These are phyloP conservation scores for Thecophora atra DNA, from an alignment of 2,888 invertebrate genomes.

Conservation along the genomic window DNA sequence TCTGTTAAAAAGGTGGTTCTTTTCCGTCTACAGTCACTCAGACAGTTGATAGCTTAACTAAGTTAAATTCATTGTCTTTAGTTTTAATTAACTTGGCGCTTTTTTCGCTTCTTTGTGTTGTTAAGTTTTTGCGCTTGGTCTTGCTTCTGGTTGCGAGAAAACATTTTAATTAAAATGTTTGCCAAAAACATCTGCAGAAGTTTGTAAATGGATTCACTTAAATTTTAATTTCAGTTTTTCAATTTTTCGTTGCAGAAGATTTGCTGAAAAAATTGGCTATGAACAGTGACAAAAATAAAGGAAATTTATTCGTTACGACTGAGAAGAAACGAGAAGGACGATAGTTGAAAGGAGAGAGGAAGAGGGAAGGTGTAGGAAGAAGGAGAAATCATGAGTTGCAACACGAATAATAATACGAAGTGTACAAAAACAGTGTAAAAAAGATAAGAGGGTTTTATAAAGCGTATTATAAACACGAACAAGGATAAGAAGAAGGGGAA, in stretches of 20 bases:
- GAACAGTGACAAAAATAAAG: constrained; percentile 2
- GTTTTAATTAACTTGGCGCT: not conserved
- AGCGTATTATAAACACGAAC: not conserved
- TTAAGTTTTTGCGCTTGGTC: not conserved
- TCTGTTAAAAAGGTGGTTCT: too few species aligned
- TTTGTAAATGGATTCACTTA: not conserved
- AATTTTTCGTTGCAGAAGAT: not conserved
- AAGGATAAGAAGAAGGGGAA: not conserved
- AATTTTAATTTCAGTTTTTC: not conserved
- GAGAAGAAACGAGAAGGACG: not conserved
- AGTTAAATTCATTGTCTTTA: not conserved
- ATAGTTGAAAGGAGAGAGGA: too few species aligned
- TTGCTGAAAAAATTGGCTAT: not conserved
- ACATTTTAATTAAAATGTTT: not conserved
- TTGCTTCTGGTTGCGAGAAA: not conserved
- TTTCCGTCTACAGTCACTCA: too few species aligned
- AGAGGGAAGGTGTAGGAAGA: too few species aligned
- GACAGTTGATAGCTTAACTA: too few species aligned
- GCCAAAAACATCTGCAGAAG: not conserved
- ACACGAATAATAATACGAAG: too few species aligned
- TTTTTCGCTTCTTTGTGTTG: not conserved
- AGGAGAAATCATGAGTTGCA: too few species aligned
- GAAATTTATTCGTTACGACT: not conserved
- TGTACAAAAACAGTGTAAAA: not conserved
- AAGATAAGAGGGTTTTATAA: not conserved